Percentiles rank a stretch among this genome's conserved stretches.
Evolutionary conservation across 2,888 invertebrate genomes (phyloP).

Genomic region (Melolontha melolontha): DNA sequence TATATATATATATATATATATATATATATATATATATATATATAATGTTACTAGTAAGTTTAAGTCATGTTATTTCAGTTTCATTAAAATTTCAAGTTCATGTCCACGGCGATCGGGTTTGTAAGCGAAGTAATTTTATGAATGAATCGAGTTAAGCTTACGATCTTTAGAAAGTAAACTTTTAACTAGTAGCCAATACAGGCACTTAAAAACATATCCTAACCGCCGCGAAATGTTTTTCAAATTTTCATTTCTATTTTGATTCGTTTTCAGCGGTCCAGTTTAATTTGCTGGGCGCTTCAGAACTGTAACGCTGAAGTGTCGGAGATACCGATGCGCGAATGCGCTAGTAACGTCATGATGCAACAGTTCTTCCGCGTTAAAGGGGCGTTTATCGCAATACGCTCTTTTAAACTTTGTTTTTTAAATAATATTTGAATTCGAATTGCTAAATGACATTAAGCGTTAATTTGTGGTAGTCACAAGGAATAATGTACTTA

Average conservation of each 20-base stretch:
- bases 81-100: constrained; percentile 65
- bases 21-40: too few species aligned
- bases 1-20: too few species aligned
- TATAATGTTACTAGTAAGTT: neutral
- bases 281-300: constrained; percentile 46
- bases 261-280: constrained; percentile 12
- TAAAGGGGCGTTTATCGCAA: neutral
- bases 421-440: too few species aligned
- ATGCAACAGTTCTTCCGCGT: constrained; percentile 39
- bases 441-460: too few species aligned
- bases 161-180: constrained; percentile 61
- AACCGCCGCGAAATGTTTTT: neutral
- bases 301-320: constrained; percentile 48
- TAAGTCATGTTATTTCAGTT: constrained; percentile 59
- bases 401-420: too few species aligned
- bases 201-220: neutral
- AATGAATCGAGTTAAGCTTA: constrained; percentile 60
- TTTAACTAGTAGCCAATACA: constrained; percentile 47
- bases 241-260: constrained; percentile 5
- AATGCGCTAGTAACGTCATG: constrained; percentile 48
- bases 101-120: constrained; percentile 64
- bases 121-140: constrained; percentile 56
- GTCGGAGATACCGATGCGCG: constrained; percentile 52
- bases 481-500: constrained; percentile 69
- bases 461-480: too few species aligned